Percentiles rank a stretch among this genome's conserved stretches.
These are phyloP conservation scores for Muscidifurax raptorellus DNA, from an alignment of 1,140 invertebrate genomes.

Conservation along the genomic window DNA sequence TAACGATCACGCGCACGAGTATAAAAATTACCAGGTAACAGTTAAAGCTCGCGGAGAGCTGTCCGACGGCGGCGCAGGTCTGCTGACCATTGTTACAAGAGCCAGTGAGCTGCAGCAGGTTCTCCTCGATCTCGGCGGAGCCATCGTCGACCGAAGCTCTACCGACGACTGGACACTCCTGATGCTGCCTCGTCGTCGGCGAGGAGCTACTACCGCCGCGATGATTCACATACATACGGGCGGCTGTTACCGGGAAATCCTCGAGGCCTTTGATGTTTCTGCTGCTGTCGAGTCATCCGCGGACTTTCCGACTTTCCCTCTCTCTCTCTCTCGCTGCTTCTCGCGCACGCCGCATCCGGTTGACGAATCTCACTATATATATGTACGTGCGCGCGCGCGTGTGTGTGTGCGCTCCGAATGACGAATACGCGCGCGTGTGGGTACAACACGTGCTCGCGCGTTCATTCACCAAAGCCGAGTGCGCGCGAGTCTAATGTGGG, in stretches of 20 bases:
- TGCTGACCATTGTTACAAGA: background rate
- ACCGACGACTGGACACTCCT: background rate
- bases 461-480: conserved; percentile 30
- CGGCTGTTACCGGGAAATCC: conserved; percentile 33
- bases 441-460: conserved; percentile 18
- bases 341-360: conserved; percentile 16
- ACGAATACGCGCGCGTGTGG: background rate
- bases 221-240: conserved; percentile 31
- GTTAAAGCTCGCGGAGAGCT: background rate
- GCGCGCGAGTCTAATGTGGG: background rate
- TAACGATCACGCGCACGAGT: background rate
- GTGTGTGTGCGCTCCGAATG: background rate
- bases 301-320: conserved; percentile 40
- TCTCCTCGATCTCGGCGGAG: background rate
- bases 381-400: too few relatives aligned
- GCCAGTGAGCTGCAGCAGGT: background rate
- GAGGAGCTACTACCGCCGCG: background rate
- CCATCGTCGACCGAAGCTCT: background rate
- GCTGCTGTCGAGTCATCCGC: conserved; percentile 16
- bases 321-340: background rate
- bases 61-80: background rate
- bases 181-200: background rate
- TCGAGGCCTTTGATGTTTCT: background rate
- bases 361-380: background rate
- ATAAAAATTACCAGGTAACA: conserved; percentile 4